Conservation (phyloP, 2,113 vertebrate species). For the Parus major region DNA sequence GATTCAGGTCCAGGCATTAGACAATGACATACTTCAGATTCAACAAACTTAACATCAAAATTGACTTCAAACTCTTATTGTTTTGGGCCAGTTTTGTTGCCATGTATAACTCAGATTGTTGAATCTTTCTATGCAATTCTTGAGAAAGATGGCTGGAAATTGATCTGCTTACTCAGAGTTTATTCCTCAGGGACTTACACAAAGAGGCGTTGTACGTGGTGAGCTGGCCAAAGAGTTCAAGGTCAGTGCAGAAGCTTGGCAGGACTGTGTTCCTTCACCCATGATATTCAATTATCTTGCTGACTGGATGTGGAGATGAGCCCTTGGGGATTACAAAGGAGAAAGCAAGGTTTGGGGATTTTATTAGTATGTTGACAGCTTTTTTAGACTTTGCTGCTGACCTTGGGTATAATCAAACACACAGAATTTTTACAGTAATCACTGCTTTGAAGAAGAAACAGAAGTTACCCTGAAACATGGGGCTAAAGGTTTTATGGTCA, state of each 20-base stretch:
- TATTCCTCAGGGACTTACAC: background rate
- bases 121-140: background rate
- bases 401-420: background rate
- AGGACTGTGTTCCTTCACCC: background rate
- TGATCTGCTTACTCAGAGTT: background rate
- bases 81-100: background rate
- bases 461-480: background rate
- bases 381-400: background rate
- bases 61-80: background rate
- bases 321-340: background rate
- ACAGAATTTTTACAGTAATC: background rate
- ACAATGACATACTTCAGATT: background rate
- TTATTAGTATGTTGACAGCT: background rate
- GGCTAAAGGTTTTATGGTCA: background rate
- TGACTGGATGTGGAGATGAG: background rate
- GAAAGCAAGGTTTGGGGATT: background rate
- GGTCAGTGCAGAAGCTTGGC: background rate
- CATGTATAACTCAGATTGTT: background rate
- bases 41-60: background rate
- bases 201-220: background rate
- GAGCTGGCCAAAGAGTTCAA: conserved; percentile 10
- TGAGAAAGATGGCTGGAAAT: background rate
- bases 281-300: conserved; percentile 12
- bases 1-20: background rate
- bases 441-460: background rate